phyloP scores from a whole-genome alignment of 2,797 vertebrate genomes.

The Anniella stebbinsi region DNA sequence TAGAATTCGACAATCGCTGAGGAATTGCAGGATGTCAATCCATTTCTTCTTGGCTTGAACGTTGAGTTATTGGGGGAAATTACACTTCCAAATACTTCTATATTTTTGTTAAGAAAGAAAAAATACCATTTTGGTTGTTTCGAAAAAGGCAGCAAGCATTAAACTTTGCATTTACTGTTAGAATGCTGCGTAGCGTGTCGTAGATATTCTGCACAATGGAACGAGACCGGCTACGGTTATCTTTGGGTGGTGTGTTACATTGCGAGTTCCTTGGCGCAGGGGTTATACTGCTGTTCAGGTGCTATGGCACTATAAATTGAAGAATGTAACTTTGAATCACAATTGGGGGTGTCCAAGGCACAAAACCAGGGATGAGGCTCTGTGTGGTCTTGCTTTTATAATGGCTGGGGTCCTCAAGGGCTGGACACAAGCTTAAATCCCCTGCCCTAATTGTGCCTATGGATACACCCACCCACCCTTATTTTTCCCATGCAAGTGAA shows the following conservation, averaged over 20 bases:
- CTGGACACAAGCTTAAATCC: not conserved
- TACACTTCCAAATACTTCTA: slow-evolving; percentile 58
- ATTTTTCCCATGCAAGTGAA: not conserved
- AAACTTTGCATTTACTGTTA: slow-evolving; percentile 59
- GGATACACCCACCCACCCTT: not conserved
- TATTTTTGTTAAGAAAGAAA: too few species aligned
- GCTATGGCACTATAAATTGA: not conserved
- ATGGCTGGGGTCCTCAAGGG: not conserved
- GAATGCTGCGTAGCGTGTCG: slow-evolving; percentile 70
- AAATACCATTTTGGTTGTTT: slow-evolving; percentile 59
- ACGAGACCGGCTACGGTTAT: slow-evolving; percentile 38
- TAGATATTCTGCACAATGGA: slow-evolving; percentile 65
- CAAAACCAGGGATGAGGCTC: not conserved
- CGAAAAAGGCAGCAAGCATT: slow-evolving; percentile 53
- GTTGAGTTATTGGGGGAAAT: slow-evolving; percentile 66
- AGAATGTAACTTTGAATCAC: not conserved
- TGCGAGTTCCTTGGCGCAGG: not conserved
- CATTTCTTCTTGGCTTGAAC: slow-evolving; percentile 55
- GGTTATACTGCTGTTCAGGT: not conserved
- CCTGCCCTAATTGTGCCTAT: not conserved
- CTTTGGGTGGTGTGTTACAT: not conserved
- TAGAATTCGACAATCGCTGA: slow-evolving; percentile 59
- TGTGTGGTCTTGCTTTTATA: not conserved
- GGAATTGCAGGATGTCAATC: slow-evolving; percentile 57
- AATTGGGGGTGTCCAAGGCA: not conserved